phyloP scores from a whole-genome alignment of 2,797 vertebrate genomes.

The Sitta carolinensis region DNA sequence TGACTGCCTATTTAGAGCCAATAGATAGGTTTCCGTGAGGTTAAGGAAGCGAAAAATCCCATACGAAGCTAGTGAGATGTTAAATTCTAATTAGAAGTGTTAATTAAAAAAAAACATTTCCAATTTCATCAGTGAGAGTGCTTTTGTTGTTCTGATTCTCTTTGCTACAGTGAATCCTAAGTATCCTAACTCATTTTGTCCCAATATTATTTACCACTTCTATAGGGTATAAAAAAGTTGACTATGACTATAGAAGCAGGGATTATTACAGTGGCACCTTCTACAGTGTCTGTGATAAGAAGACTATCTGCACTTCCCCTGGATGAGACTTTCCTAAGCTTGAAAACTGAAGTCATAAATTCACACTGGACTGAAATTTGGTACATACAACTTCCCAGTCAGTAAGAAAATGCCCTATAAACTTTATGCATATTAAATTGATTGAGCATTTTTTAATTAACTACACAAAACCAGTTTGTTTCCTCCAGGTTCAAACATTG shows the following conservation, averaged over 20 bases:
- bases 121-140: slow-evolving; percentile 83
- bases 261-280: slow-evolving; percentile 39
- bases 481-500: not conserved
- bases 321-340: not conserved
- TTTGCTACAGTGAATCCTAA: slow-evolving; percentile 82
- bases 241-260: slow-evolving; percentile 35
- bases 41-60: slow-evolving; percentile 85
- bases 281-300: slow-evolving; percentile 18
- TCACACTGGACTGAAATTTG: not conserved
- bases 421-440: not conserved
- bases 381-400: not conserved
- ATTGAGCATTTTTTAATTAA: slow-evolving; percentile 17
- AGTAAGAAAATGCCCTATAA: slow-evolving; percentile 8
- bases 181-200: slow-evolving; percentile 77
- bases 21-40: slow-evolving; percentile 83
- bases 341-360: slow-evolving; percentile 13
- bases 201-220: slow-evolving; percentile 72
- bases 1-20: slow-evolving; percentile 83
- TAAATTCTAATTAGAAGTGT: slow-evolving; percentile 87
- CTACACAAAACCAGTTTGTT: not conserved
- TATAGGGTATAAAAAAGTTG: slow-evolving; percentile 63
- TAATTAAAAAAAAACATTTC: slow-evolving; percentile 84
- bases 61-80: slow-evolving; percentile 84
- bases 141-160: slow-evolving; percentile 79
- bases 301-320: not conserved